These are phyloP conservation scores for Cecropterus lyciades DNA, from an alignment of 1,140 invertebrate species.

Conservation along the genomic window DNA sequence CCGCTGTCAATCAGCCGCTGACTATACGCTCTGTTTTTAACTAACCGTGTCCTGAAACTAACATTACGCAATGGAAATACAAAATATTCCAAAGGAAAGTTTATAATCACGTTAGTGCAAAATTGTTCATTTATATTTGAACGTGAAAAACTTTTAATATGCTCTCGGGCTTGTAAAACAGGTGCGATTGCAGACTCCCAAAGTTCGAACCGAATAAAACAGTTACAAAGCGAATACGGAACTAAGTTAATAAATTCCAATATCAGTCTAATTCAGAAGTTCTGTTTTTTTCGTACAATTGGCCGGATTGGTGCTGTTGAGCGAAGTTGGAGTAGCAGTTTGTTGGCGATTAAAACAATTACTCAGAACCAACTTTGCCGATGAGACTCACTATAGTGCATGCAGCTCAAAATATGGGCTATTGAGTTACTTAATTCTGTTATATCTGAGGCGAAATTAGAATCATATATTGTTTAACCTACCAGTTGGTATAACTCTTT, in stretches of 20 bases:
- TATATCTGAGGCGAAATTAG: too few species aligned
- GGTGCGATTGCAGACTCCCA: conserved; percentile 3
- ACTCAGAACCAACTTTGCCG: background rate
- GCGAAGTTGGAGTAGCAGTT: background rate
- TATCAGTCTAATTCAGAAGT: background rate
- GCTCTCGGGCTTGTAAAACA: background rate
- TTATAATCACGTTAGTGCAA: background rate
- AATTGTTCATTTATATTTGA: background rate
- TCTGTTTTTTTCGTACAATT: background rate
- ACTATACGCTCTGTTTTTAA: too few species aligned
- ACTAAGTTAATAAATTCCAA: conserved; percentile 3
- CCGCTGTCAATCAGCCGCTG: too few species aligned
- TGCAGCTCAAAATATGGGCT: too few species aligned
- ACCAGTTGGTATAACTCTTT: too few species aligned
- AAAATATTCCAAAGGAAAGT: too few species aligned
- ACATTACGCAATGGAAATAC: too few species aligned
- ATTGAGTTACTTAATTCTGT: too few species aligned
- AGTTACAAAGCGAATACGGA: background rate
- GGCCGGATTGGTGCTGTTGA: background rate
- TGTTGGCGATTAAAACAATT: conserved; percentile 1
- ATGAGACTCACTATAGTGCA: background rate
- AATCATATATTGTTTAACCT: too few species aligned
- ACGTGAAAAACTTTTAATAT: background rate
- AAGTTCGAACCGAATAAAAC: background rate
- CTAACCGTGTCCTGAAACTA: too few species aligned